Conservation (phyloP, 2,797 vertebrate genomes). For the Pristis pectinata region DNA sequence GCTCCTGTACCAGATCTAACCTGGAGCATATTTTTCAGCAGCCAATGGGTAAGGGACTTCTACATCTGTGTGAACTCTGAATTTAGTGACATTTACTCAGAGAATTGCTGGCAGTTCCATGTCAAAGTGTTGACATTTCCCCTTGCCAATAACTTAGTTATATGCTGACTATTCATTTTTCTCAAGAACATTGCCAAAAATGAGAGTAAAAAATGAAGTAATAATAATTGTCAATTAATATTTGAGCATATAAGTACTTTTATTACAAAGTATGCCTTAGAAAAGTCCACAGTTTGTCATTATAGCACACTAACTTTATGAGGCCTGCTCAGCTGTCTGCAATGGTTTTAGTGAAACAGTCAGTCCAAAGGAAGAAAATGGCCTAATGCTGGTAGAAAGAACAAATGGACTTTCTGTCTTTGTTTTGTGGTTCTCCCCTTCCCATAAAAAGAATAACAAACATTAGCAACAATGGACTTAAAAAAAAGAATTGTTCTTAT, state of each 20-base stretch:
- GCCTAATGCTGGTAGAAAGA: background rate
- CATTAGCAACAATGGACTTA: background rate
- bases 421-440: background rate
- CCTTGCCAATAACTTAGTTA: no score
- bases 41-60: no score
- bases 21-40: no score
- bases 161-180: background rate
- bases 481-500: background rate
- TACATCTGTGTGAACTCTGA: no score
- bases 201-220: background rate
- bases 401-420: background rate
- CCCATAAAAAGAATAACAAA: background rate
- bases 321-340: background rate
- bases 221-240: background rate
- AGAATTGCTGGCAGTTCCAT: no score
- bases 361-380: background rate
- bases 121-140: no score
- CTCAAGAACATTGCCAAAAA: background rate
- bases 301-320: background rate
- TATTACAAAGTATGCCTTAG: background rate
- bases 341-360: background rate
- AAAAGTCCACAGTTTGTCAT: background rate
- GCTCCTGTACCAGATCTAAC: no score
- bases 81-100: no score
- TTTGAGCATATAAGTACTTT: background rate